phyloP scores from a whole-genome alignment of 2,797 vertebrate genomes.

The Apodemus agrarius region DNA sequence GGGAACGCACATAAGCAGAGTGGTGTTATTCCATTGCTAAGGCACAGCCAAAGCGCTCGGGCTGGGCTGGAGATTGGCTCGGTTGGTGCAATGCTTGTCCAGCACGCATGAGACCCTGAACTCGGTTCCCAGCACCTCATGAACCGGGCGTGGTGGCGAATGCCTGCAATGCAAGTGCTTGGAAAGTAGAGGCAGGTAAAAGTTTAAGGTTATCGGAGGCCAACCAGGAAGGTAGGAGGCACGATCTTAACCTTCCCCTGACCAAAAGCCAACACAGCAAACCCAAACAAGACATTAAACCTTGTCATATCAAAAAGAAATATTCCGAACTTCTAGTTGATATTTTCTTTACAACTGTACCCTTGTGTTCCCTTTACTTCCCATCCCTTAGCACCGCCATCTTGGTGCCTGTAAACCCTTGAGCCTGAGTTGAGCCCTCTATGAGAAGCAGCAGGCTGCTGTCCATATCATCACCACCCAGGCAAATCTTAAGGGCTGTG shows the following conservation, averaged over 20 bases:
- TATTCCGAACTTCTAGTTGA: not conserved
- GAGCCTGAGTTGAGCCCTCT: not conserved
- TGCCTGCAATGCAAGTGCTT: not conserved
- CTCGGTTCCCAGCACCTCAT: too few species aligned
- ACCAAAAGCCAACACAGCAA: not conserved
- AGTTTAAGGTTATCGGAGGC: not conserved
- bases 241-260: not conserved
- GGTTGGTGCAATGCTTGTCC: not conserved
- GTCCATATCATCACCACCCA: not conserved
- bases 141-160: not conserved
- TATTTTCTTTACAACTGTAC: not conserved
- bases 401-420: not conserved
- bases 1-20: not conserved
- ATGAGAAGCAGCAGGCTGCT: not conserved
- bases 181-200: not conserved
- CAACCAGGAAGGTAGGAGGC: not conserved
- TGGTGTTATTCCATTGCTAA: not conserved
- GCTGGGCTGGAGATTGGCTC: not conserved
- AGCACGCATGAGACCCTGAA: not conserved
- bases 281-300: not conserved
- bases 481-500: not conserved
- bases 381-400: not conserved
- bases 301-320: constrained; percentile 1
- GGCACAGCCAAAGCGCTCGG: not conserved
- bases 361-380: not conserved